Evolutionary conservation across 1,140 invertebrate genomes (phyloP).

Genomic region (Helicoverpa zea): DNA sequence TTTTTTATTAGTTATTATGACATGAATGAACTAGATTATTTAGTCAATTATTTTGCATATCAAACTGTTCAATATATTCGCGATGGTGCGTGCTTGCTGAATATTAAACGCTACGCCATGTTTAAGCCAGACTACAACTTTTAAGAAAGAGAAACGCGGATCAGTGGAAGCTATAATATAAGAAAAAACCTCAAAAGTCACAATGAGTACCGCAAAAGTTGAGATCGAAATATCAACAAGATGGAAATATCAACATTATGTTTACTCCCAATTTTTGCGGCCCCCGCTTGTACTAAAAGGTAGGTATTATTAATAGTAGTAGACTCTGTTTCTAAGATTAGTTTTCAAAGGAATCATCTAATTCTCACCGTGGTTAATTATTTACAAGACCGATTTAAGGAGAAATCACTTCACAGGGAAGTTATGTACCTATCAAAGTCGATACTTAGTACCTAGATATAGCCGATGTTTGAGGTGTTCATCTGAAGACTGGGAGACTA

Average conservation of each 20-base stretch:
- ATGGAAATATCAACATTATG: too few species aligned
- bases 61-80: neutral
- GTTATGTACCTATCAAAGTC: neutral
- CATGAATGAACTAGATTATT: neutral
- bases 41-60: constrained; percentile 1
- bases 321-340: constrained; percentile 50
- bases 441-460: neutral
- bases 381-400: constrained; percentile 1
- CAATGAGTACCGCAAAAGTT: too few species aligned
- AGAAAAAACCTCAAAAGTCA: neutral
- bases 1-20: neutral
- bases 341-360: constrained; percentile 56
- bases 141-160: constrained; percentile 16
- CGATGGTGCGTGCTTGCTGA: constrained; percentile 3
- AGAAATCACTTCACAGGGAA: constrained; percentile 1
- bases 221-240: too few species aligned
- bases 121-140: constrained; percentile 39
- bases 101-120: constrained; percentile 18
- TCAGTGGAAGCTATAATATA: constrained; percentile 38
- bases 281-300: neutral
- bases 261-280: too few species aligned
- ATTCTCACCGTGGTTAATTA: neutral
- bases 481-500: constrained; percentile 33
- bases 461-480: constrained; percentile 15
- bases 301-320: constrained; percentile 36